These are phyloP conservation scores for Salvator merianae DNA, from an alignment of 2,113 vertebrate species.

Conservation along the genomic window DNA sequence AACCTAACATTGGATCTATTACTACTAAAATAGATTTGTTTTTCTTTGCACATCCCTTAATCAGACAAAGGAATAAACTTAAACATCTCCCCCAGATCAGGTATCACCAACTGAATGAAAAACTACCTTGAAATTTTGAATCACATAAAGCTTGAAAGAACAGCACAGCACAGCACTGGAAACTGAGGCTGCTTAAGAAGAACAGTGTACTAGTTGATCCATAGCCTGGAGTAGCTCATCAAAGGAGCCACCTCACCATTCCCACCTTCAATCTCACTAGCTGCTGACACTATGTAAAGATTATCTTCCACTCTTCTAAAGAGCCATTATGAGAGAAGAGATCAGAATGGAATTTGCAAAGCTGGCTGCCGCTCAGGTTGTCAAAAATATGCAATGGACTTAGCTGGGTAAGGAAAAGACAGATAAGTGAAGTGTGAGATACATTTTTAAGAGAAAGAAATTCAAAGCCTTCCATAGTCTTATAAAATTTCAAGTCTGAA, in stretches of 20 bases:
- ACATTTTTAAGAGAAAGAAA: not conserved
- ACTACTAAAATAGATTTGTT: too few species aligned
- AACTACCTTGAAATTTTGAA: not conserved
- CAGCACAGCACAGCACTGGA: not conserved
- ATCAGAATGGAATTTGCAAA: not conserved
- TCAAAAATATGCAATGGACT: not conserved
- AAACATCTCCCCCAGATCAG: not conserved
- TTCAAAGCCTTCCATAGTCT: conserved; percentile 11
- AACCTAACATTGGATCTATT: too few species aligned
- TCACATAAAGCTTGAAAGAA: not conserved
- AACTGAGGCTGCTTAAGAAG: too few species aligned
- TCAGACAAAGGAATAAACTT: too few species aligned
- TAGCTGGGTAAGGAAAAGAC: not conserved
- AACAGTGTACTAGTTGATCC: not conserved
- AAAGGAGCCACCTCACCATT: not conserved
- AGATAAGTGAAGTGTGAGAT: not conserved
- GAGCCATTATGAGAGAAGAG: not conserved
- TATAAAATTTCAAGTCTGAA: conserved; percentile 17
- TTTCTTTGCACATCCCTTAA: too few species aligned
- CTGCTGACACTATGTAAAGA: not conserved
- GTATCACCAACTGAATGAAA: not conserved
- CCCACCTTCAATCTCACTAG: not conserved
- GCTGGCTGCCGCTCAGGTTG: not conserved
- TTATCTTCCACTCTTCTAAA: not conserved
- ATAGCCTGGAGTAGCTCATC: not conserved